Percentiles rank a stretch among this genome's conserved stretches.
Evolutionary conservation across 2,888 invertebrate genomes (phyloP).

Genomic region (Gonocerus acuteangulatus): DNA sequence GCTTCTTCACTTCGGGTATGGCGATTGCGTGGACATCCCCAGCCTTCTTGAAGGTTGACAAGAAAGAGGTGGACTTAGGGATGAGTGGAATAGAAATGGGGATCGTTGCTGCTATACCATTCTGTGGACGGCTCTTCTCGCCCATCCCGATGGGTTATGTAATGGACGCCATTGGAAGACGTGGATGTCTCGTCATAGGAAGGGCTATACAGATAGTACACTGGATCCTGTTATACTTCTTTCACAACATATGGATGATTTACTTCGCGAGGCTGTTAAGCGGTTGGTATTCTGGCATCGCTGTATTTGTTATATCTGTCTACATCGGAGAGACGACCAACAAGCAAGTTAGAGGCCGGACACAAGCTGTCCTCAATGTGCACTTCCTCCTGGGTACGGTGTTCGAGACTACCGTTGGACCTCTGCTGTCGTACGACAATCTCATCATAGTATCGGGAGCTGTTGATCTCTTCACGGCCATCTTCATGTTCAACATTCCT

Average conservation of each 20-base stretch:
- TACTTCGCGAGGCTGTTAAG: conserved; percentile 22
- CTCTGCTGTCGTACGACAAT: conserved; percentile 39
- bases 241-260: conserved; percentile 3
- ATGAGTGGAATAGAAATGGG: conserved; percentile 11
- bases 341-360: conserved; percentile 17
- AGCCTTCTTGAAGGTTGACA: conserved; percentile 8
- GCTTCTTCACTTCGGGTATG: conserved; percentile 17
- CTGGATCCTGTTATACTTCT: conserved; percentile 17
- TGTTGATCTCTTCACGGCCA: conserved; percentile 1
- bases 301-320: conserved; percentile 12
- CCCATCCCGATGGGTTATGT: conserved; percentile 19
- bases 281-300: conserved; percentile 21
- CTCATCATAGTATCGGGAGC: conserved; percentile 3
- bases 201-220: conserved; percentile 4
- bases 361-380: conserved; percentile 38
- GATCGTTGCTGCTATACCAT: conserved; percentile 19
- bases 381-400: conserved; percentile 44
- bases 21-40: conserved; percentile 19
- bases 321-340: conserved; percentile 26
- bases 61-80: not conserved
- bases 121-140: conserved; percentile 14
- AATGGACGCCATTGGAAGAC: conserved; percentile 24
- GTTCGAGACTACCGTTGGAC: conserved; percentile 43
- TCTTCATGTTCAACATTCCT: conserved; percentile 20
- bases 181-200: conserved; percentile 12